Base-by-base conservation (phyloP, 2,888 invertebrate genomes). In the Stenchaetothrips biformis region DNA sequence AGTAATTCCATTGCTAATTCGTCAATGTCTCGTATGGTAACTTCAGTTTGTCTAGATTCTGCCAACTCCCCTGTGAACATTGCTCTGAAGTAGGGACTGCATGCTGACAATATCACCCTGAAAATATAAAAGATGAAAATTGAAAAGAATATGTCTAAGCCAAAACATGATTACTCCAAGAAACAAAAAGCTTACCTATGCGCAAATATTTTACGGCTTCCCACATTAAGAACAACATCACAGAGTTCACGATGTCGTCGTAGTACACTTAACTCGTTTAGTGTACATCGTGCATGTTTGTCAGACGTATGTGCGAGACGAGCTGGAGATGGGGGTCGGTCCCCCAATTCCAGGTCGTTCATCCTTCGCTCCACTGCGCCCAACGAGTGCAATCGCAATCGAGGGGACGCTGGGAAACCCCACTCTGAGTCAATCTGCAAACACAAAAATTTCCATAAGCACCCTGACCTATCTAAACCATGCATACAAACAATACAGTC, bases 41-140 rank as follows among this genome's bases (percentile, higher is more conserved):
- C 97, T 90, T 98, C 98, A n/a, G 98, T 98, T 88, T 98, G 98
- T 84, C 98, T 91, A 81, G 98, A 97, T 89, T 99, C 99, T 78
- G 97, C 96, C 86, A 99, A 89, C 88, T 98, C 98, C 80, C 98
- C 97, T 80, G 98, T 99, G 88, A 99, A 99, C 99, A 99, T 99
- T 82, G 98, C 99, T 86, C 97, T 89, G 85, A 90, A 91, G 88
- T 99, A 99, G n/a, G 98, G 98, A 87, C 97, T 97, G 89, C 98
- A 98, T 82, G 98, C 98, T 82, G 98, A 97, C 79, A 97, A 89
- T 83, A 97, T 96, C 81, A 96, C 96, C 83, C 93, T 91, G 86
- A 21, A 84, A 80, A 79, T 48, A 77, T 48, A 25, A 48, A 13
- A 21, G 16, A n/a, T n/a, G 48, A 78, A 80, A n/a, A 79, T 3